A percentile compares a stretch with the other conserved stretches of the same genome.
Evolutionary conservation across 2,888 invertebrate species (phyloP).

Genomic region (Cepaea hortensis): DNA sequence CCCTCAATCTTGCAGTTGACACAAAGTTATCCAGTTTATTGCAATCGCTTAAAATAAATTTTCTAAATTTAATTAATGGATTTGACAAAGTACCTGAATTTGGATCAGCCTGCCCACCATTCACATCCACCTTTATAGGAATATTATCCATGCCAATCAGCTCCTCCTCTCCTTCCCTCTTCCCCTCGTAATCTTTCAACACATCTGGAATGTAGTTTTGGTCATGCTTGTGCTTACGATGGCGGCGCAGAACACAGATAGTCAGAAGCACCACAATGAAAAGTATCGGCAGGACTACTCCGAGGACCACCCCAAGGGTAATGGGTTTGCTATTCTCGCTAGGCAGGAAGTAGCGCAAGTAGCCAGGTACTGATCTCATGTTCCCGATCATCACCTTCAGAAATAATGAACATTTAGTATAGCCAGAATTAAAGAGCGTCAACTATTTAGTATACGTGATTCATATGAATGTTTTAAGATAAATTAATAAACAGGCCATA

Average conservation of each 20-base stretch:
- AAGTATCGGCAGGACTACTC: constrained; percentile 70
- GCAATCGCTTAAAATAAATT: no score
- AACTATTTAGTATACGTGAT: no score
- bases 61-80: background rate
- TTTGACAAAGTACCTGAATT: constrained; percentile 56
- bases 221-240: constrained; percentile 67
- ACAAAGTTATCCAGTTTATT: no score
- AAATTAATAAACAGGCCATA: no score
- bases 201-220: constrained; percentile 70
- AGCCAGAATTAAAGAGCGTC: background rate
- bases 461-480: no score
- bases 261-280: constrained; percentile 68
- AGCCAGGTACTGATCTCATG: constrained; percentile 61
- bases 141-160: constrained; percentile 66
- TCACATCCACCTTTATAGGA: constrained; percentile 67
- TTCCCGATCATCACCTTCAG: constrained; percentile 65
- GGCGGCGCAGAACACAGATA: constrained; percentile 68
- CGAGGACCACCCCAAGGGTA: constrained; percentile 70
- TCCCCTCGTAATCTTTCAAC: constrained; percentile 66
- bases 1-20: no score
- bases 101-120: constrained; percentile 62
- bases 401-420: background rate
- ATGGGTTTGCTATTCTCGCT: constrained; percentile 61
- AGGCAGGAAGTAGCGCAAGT: constrained; percentile 63
- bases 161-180: constrained; percentile 61